phyloP scores from a whole-genome alignment of 2,113 vertebrate genomes.

The Caloenas nicobarica region DNA sequence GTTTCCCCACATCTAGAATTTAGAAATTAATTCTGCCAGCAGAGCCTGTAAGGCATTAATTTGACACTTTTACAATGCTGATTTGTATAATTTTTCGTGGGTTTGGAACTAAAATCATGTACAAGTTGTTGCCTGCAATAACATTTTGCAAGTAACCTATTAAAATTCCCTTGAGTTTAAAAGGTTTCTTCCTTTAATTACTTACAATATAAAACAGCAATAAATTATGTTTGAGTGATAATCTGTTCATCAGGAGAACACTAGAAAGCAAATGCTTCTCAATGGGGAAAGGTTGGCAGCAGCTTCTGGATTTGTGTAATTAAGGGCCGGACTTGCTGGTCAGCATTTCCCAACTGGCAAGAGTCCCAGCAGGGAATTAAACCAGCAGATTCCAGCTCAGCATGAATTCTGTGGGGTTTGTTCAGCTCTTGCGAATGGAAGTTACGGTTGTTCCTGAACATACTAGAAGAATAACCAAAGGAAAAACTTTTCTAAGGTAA shows the following conservation, averaged over 20 bases:
- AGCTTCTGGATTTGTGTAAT: conserved; percentile 57
- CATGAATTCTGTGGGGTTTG: conserved; percentile 47
- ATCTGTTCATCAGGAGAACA: conserved; percentile 61
- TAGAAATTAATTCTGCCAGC: conserved; percentile 94
- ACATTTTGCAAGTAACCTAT: conserved; percentile 95
- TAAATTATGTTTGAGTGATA: conserved; percentile 72
- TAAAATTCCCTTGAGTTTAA: conserved; percentile 84
- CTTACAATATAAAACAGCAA: conserved; percentile 69
- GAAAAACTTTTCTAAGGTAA: background rate
- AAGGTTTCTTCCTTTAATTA: conserved; percentile 80
- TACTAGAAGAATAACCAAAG: background rate
- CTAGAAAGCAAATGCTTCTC: conserved; percentile 70
- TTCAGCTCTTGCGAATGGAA: conserved; percentile 44
- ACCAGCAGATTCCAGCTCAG: conserved; percentile 59
- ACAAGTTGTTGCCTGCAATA: conserved; percentile 94
- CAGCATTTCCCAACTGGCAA: conserved; percentile 64
- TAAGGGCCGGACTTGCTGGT: conserved; percentile 59
- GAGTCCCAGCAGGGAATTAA: conserved; percentile 56
- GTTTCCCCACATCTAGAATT: conserved; percentile 90
- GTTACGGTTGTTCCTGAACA: conserved; percentile 22
- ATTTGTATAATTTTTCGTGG: conserved; percentile 98
- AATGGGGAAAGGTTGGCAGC: conserved; percentile 64
- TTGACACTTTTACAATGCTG: conserved; percentile 98
- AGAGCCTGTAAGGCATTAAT: conserved; percentile 94
- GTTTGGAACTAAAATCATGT: conserved; percentile 85